Evolutionary conservation across 1,140 invertebrate species (phyloP).

Genomic region (Amyelois transitella): DNA sequence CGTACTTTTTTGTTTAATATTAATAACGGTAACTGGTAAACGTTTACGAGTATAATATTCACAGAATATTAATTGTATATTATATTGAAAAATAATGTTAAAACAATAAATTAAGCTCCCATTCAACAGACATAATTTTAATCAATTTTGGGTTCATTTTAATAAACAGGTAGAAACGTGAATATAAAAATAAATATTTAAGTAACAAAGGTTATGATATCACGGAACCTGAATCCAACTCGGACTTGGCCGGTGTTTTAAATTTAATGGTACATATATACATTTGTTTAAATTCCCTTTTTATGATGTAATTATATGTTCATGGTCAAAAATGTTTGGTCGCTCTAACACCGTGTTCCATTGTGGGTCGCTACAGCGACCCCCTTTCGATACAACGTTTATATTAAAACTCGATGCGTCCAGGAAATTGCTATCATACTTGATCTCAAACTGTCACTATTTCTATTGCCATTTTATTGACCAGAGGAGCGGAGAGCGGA

Average conservation of each 20-base stretch:
- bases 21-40: too few relatives aligned
- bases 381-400: slow-evolving; percentile 33
- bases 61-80: too few relatives aligned
- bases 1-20: too few relatives aligned
- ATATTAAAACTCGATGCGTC: slow-evolving; percentile 45
- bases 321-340: background rate
- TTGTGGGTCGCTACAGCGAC: slow-evolving; percentile 16
- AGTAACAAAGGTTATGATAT: too few relatives aligned
- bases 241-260: background rate
- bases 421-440: slow-evolving; percentile 51
- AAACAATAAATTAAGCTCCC: too few relatives aligned
- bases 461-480: background rate
- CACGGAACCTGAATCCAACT: background rate
- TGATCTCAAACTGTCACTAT: slow-evolving; percentile 42
- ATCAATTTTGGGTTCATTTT: too few relatives aligned
- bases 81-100: too few relatives aligned
- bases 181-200: too few relatives aligned
- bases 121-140: too few relatives aligned
- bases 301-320: background rate
- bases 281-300: background rate
- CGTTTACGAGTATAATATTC: too few relatives aligned
- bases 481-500: slow-evolving; percentile 12
- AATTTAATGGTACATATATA: background rate
- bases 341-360: slow-evolving; percentile 4
- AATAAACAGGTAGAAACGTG: too few relatives aligned